Conservation (phyloP, 2,113 vertebrate species). For the Lagenorhynchus albirostris region DNA sequence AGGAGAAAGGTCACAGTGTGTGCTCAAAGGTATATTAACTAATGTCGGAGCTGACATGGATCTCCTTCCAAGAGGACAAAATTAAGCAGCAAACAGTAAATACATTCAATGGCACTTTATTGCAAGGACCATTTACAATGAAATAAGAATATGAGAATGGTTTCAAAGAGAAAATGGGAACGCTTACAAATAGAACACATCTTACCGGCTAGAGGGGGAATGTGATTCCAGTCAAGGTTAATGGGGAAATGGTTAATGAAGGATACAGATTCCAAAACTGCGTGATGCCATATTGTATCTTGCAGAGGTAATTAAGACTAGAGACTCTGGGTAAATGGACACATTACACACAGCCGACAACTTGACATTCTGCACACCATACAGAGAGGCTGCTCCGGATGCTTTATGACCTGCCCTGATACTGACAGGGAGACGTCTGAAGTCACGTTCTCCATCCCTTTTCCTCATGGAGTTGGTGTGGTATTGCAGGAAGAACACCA, state of each 20-base stretch:
- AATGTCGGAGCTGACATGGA: conserved; percentile 77
- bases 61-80: conserved; percentile 82
- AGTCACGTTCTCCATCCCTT: conserved; percentile 57
- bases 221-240: conserved; percentile 84
- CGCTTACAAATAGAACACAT: conserved; percentile 81
- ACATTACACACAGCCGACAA: conserved; percentile 76
- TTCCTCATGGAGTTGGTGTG: conserved; percentile 54
- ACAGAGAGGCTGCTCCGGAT: conserved; percentile 66
- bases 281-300: conserved; percentile 81
- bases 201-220: conserved; percentile 76
- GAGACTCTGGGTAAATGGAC: conserved; percentile 78
- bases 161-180: conserved; percentile 83
- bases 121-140: conserved; percentile 84
- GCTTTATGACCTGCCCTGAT: conserved; percentile 75
- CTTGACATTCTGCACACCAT: conserved; percentile 77
- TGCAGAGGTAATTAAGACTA: conserved; percentile 84
- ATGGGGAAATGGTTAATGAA: conserved; percentile 86
- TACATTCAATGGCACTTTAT: conserved; percentile 82
- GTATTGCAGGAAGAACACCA: background rate
- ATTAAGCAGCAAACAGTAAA: conserved; percentile 88
- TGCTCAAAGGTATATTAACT: conserved; percentile 86
- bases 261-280: conserved; percentile 83
- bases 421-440: conserved; percentile 74
- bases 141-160: conserved; percentile 83
- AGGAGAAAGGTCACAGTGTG: conserved; percentile 86